phyloP scores from a whole-genome alignment of 2,113 vertebrate genomes.

The Penelope pileata region DNA sequence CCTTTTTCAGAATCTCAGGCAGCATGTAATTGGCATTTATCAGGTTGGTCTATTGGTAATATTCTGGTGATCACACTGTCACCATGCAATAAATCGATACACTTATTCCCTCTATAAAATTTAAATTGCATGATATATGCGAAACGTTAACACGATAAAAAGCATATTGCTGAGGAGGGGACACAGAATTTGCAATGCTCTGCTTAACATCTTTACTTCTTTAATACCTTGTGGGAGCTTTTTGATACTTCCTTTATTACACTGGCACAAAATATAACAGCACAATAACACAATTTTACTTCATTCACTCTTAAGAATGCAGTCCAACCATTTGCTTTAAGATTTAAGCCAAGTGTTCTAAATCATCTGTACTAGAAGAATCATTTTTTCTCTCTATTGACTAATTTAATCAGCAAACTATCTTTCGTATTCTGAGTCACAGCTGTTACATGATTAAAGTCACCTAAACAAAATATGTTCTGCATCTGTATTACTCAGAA shows the following conservation, averaged over 20 bases:
- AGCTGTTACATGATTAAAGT: background rate
- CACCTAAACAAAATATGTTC: background rate
- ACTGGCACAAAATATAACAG: constrained; percentile 2
- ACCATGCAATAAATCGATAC: constrained; percentile 21
- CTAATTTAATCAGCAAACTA: background rate
- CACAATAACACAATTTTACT: background rate
- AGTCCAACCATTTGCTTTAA: background rate
- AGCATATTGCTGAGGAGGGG: background rate
- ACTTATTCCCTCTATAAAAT: background rate
- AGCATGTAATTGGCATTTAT: background rate
- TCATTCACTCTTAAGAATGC: background rate
- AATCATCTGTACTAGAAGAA: constrained; percentile 1
- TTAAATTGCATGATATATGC: background rate
- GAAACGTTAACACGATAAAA: constrained; percentile 10
- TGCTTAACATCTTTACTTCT: constrained; percentile 5
- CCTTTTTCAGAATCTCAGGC: background rate
- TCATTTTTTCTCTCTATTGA: background rate
- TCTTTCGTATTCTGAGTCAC: background rate
- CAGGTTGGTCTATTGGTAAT: background rate
- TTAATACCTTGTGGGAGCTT: background rate
- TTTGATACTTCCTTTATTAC: constrained; percentile 15
- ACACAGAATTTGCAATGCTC: background rate
- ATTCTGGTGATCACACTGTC: fast-evolving
- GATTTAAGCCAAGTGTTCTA: background rate
- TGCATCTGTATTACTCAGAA: background rate